Evolutionary conservation across 2,888 invertebrate species (phyloP).

Genomic region (Pterostichus niger): DNA sequence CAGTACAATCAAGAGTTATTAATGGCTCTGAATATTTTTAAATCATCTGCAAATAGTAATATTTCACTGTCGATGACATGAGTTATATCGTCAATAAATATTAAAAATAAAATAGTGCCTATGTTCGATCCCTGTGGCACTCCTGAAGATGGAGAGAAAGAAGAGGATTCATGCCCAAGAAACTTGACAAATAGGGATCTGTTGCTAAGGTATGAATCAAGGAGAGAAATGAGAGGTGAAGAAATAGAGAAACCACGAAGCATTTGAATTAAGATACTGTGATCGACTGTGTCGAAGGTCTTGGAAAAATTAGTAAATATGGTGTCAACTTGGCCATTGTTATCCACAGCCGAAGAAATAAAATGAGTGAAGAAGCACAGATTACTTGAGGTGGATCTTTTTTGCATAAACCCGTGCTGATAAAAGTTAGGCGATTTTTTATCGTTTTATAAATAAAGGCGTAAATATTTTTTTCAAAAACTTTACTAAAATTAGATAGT

Average conservation of each 20-base stretch:
- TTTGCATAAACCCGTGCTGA: slow-evolving; percentile 1
- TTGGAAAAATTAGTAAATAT: slow-evolving; percentile 27
- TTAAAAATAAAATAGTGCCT: slow-evolving; percentile 4
- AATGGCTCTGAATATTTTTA: too few species aligned
- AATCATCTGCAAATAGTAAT: slow-evolving; percentile 28
- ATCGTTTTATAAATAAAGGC: slow-evolving; percentile 56
- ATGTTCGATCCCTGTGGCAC: slow-evolving; percentile 24
- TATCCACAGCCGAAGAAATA: background rate
- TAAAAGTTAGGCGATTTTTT: background rate
- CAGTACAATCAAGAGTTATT: background rate
- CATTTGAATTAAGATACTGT: slow-evolving; percentile 14
- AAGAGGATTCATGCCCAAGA: background rate
- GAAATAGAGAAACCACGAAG: slow-evolving; percentile 14
- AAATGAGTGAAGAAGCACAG: background rate
- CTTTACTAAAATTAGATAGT: slow-evolving; percentile 61
- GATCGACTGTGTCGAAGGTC: slow-evolving; percentile 16
- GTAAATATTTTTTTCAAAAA: slow-evolving; percentile 65
- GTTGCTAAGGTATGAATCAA: too few species aligned
- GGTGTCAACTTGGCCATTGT: slow-evolving; percentile 23
- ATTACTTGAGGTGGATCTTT: slow-evolving; percentile 11
- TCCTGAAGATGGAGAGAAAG: slow-evolving; percentile 14
- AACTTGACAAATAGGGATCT: too few species aligned
- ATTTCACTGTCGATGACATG: background rate
- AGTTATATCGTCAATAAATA: slow-evolving; percentile 23
- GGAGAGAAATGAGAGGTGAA: background rate